phyloP scores from a whole-genome alignment of 2,113 vertebrate genomes.

The Chauna torquata region DNA sequence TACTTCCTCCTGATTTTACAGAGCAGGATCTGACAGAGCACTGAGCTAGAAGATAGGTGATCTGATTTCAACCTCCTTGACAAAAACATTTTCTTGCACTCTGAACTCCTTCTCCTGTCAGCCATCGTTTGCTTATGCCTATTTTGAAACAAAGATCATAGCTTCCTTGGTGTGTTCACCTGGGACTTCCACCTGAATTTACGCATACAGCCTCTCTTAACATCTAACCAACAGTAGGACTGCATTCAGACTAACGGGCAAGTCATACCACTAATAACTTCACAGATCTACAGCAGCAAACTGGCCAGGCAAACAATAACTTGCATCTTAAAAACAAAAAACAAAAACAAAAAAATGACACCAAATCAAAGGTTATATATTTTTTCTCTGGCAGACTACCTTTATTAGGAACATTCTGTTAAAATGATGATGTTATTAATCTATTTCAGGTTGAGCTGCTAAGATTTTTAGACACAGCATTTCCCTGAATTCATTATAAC shows the following conservation, averaged over 20 bases:
- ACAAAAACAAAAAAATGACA: neutral
- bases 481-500: neutral
- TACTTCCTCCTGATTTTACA: neutral
- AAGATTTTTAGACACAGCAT: neutral
- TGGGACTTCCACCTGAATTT: neutral
- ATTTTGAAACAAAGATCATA: neutral
- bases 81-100: neutral
- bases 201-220: neutral
- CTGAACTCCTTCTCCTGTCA: neutral
- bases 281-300: neutral
- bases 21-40: neutral
- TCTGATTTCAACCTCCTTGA: neutral
- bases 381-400: neutral
- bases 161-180: neutral
- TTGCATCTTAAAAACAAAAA: neutral
- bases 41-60: neutral
- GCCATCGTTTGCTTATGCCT: neutral
- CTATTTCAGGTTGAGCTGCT: neutral
- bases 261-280: neutral
- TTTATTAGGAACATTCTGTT: neutral
- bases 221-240: neutral
- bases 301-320: neutral
- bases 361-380: neutral
- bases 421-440: neutral
- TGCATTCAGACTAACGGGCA: neutral